Evolutionary conservation across 2,888 invertebrate species (phyloP).

Genomic region (Heterodera filipjevi): DNA sequence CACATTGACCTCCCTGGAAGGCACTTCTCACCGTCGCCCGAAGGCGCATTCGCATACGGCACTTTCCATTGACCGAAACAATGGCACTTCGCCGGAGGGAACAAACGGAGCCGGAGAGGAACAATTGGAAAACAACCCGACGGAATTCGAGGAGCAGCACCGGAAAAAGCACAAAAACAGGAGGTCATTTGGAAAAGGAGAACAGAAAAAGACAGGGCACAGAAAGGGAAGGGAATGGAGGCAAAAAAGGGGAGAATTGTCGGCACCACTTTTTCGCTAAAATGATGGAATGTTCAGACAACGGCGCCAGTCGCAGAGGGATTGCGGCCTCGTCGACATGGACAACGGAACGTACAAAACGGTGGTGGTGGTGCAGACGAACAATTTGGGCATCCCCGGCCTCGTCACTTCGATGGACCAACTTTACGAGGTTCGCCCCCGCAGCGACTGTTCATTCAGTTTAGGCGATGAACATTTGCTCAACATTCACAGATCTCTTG

Average conservation of each 20-base stretch:
- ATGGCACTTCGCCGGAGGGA: not conserved
- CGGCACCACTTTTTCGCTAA: not conserved
- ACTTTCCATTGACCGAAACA: not conserved
- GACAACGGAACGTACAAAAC: slow-evolving; percentile 64
- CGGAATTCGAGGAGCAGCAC: slow-evolving; percentile 11
- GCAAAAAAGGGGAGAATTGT: slow-evolving; percentile 29
- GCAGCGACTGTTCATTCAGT: slow-evolving; percentile 31
- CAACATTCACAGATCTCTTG: slow-evolving; percentile 36
- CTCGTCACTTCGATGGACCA: slow-evolving; percentile 65
- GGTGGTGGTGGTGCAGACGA: slow-evolving; percentile 65
- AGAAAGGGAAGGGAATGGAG: too few relatives aligned
- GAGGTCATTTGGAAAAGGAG: slow-evolving; percentile 23
- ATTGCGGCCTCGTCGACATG: slow-evolving; percentile 63
- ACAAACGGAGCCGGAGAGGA: not conserved
- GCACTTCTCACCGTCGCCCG: not conserved
- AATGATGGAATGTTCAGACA: not conserved
- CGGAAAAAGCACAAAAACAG: slow-evolving; percentile 28
- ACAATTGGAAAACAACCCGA: not conserved
- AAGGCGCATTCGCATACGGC: not conserved
- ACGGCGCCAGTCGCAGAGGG: slow-evolving; percentile 54
- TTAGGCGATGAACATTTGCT: not conserved
- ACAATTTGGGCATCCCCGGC: slow-evolving; percentile 65
- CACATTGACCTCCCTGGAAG: slow-evolving; percentile 45
- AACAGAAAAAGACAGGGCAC: slow-evolving; percentile 17
- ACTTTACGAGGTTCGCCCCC: slow-evolving; percentile 59